These are phyloP conservation scores for Antedon mediterranea DNA, from an alignment of 53 echinoderm and acorn worm genomes.

Conservation along the genomic window DNA sequence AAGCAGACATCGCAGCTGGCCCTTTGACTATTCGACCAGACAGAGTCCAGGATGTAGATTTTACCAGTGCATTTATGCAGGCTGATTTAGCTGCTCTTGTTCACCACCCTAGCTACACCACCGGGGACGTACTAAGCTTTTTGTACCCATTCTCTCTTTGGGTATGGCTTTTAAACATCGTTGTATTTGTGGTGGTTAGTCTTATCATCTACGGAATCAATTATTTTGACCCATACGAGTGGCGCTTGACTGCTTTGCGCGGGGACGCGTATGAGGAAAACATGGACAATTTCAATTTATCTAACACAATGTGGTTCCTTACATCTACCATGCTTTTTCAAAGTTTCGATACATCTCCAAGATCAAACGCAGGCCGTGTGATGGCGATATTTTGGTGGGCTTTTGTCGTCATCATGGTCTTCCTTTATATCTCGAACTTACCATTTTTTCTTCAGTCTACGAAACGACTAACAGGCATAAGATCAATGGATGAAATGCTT, in stretches of 20 bases:
- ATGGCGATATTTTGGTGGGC: not conserved
- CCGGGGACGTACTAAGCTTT: not conserved
- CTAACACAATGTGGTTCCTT: conserved; percentile 1
- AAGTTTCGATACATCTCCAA: not conserved
- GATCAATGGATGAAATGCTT: conserved; percentile 49
- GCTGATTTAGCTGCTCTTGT: not conserved
- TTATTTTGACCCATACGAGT: conserved; percentile 2
- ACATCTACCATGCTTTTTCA: not conserved
- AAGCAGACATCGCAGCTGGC: conserved; percentile 5
- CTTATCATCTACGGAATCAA: not conserved
- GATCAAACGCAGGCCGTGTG: conserved; percentile 2
- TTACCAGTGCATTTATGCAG: not conserved
- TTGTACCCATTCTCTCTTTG: not conserved
- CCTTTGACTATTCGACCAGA: not conserved
- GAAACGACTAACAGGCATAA: conserved; percentile 10
- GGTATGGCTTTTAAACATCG: not conserved
- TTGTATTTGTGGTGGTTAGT: not conserved
- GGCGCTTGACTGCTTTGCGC: not conserved
- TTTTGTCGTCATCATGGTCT: not conserved
- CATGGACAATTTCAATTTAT: not conserved
- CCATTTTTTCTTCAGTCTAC: not conserved
- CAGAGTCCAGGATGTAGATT: not conserved
- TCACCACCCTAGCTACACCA: not conserved
- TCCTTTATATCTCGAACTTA: not conserved
- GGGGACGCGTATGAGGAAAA: not conserved